Base-by-base conservation (phyloP, 1,140 invertebrate genomes). In the Saccostrea glomerata region DNA sequence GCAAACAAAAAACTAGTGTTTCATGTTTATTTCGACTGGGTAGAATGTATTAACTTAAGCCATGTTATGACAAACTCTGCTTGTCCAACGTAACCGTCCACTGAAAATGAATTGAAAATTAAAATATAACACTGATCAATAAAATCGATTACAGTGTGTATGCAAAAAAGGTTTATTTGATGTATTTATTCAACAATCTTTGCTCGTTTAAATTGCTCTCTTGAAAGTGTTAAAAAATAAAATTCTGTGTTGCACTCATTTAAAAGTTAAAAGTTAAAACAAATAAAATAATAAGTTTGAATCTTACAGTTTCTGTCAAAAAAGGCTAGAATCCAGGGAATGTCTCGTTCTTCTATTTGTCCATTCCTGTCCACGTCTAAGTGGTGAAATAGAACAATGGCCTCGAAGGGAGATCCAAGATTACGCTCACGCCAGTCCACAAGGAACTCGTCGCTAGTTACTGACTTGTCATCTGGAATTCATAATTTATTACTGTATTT, bases 31-130 rank as follows among this genome's bases (percentile, higher is more conserved):
- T 36, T 77, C 13, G 70, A 77, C 25, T 77, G 70, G 25, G 25
- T 23, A 77, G 70, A 77, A 30, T 77, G 23, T 13, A 77, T 88
- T 11, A 90, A 54, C 56, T 90, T 90, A n/a, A 87, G 40, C 90
- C 90, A 90, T 56, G 87, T 88, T 15, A 90, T 84, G 23, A 89
- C 90, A 60, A 90, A 90, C 47, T 90, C 90, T 4, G 90, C 86
- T 86, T 90, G 85, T n/a, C 56, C 85, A 11, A 90, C 82, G 13
- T 23, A 11, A 2, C 87, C 86, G 55, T 89, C 70, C 17, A 63
- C 90, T 90, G 66, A 87, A 87, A 88, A 56, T 73, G 25, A 13
- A 82, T 47, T 47, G 9, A 47, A 47, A 47, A 9, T 0, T 47
- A 9, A 47, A 47, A 6, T 47, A 47, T 1, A 47, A 47, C 47